Evolutionary conservation across 2,797 vertebrate species (phyloP).

Genomic region (Fringilla coelebs): DNA sequence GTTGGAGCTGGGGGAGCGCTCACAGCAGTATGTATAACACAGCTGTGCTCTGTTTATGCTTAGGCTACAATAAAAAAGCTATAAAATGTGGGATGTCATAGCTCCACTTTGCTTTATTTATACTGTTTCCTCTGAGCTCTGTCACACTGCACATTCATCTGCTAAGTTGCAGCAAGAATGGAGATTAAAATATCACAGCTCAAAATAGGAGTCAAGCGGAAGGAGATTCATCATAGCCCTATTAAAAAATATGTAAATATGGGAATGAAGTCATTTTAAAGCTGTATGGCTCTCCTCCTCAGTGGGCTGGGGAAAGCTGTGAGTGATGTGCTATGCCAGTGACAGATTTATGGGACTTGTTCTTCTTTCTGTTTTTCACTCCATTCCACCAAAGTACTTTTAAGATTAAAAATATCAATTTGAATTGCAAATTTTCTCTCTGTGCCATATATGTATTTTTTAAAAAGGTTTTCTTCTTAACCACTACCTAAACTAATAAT

Average conservation of each 20-base stretch:
- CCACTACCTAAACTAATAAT: slow-evolving; percentile 48
- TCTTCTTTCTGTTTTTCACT: slow-evolving; percentile 59
- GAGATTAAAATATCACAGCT: slow-evolving; percentile 85
- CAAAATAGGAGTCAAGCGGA: slow-evolving; percentile 83
- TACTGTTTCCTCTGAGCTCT: slow-evolving; percentile 81
- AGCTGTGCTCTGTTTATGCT: slow-evolving; percentile 85
- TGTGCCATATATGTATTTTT: neutral
- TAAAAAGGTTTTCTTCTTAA: slow-evolving; percentile 37
- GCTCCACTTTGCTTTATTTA: slow-evolving; percentile 85
- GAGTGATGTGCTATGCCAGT: slow-evolving; percentile 55
- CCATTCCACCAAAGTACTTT: slow-evolving; percentile 63
- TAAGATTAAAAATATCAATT: slow-evolving; percentile 69
- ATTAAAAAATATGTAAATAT: slow-evolving; percentile 84
- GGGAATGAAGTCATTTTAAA: slow-evolving; percentile 78
- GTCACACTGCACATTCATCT: slow-evolving; percentile 81
- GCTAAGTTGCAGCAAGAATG: slow-evolving; percentile 79
- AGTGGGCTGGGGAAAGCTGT: slow-evolving; percentile 54
- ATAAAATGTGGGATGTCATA: slow-evolving; percentile 84
- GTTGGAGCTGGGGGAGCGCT: slow-evolving; percentile 61
- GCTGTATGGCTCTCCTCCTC: slow-evolving; percentile 59
- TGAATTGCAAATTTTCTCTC: slow-evolving; percentile 67
- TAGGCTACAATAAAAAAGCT: slow-evolving; percentile 82
- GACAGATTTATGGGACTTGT: slow-evolving; percentile 44
- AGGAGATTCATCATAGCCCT: slow-evolving; percentile 82
- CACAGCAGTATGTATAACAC: slow-evolving; percentile 80